Base-by-base conservation (phyloP, 2,797 vertebrate genomes). In the Phoxinus dragarum region DNA sequence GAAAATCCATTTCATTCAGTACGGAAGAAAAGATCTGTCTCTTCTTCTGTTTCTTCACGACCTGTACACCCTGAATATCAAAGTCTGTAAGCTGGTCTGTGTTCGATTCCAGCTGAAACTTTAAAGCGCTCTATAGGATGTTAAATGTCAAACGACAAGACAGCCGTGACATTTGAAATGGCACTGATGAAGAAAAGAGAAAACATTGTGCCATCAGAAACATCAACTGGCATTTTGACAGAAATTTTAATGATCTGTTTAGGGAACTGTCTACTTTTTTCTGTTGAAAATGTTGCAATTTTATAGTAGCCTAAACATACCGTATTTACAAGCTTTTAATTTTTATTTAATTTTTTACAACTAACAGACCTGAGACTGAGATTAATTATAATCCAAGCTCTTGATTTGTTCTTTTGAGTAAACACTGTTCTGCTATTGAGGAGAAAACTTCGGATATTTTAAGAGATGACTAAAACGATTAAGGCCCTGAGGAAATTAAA, bases 181-280 rank as follows among this genome's bases (percentile, higher is more conserved):
- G 31, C 31, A 67, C n/a, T 36, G 64, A 67, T 67, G 31, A 19
- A 36, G 31, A 67, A 67, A 19, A 67, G 31, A 36, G 64, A 36
- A 67, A 67, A 36, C 31, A 67, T 34, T 66, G 12, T 64, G 27
- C 12, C 14, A 66, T 66, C 31, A 66, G 31, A 66, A 66, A 31
- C 27, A 66, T 16, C 61, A 66, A 66, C 64, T 66, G 31, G 64
- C 64, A 34, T 66, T 66, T 66, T 66, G 31, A 66, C 64, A 66
- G 14, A 31, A 6, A 66, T 17, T 7, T 34, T 6, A 66, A 66
- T 34, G 27, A 66, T 34, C 14, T 34, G 34, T 36, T 61, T 61
- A 27, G 56, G 4, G 23, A 61, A 27, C 23, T 1, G 4, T 27
- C 5, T 12, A 5, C 11, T 61, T 27, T 59, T 61, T 61, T 61